These are phyloP conservation scores for Eurosta solidaginis DNA, from an alignment of 1,140 invertebrate genomes.

Conservation along the genomic window DNA sequence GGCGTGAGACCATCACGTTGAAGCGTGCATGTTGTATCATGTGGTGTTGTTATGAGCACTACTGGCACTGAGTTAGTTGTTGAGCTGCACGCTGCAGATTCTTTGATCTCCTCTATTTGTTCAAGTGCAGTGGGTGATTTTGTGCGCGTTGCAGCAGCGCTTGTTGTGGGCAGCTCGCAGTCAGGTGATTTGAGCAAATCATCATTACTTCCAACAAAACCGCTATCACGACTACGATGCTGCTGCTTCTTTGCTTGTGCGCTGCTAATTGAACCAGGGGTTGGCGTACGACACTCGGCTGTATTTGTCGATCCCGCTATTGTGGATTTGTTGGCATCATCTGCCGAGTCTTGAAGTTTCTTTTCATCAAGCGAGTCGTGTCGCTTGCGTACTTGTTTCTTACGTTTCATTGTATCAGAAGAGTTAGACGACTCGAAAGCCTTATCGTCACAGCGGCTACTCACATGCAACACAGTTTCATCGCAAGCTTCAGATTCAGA, in stretches of 20 bases:
- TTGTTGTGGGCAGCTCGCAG: slow-evolving; percentile 47
- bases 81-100: slow-evolving; percentile 38
- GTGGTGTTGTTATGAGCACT: slow-evolving; percentile 13
- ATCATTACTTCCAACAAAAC: slow-evolving; percentile 86
- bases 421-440: slow-evolving; percentile 62
- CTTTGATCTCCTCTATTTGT: slow-evolving; percentile 56
- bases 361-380: slow-evolving; percentile 62
- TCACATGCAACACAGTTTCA: slow-evolving; percentile 68
- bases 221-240: slow-evolving; percentile 82
- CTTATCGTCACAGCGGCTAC: slow-evolving; percentile 63
- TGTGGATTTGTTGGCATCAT: slow-evolving; percentile 36
- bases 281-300: slow-evolving; percentile 64
- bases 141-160: slow-evolving; percentile 30
- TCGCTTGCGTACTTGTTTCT: slow-evolving; percentile 72
- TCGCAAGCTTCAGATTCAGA: slow-evolving; percentile 80
- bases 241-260: slow-evolving; percentile 53
- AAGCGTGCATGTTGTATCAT: neutral
- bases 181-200: slow-evolving; percentile 74
- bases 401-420: slow-evolving; percentile 82
- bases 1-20: neutral
- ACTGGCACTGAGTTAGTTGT: neutral
- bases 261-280: slow-evolving; percentile 52
- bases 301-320: slow-evolving; percentile 56
- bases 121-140: slow-evolving; percentile 50
- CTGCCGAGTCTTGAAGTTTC: slow-evolving; percentile 61